Conservation (phyloP, 2,888 invertebrate genomes). For the Conus canariensis region DNA sequence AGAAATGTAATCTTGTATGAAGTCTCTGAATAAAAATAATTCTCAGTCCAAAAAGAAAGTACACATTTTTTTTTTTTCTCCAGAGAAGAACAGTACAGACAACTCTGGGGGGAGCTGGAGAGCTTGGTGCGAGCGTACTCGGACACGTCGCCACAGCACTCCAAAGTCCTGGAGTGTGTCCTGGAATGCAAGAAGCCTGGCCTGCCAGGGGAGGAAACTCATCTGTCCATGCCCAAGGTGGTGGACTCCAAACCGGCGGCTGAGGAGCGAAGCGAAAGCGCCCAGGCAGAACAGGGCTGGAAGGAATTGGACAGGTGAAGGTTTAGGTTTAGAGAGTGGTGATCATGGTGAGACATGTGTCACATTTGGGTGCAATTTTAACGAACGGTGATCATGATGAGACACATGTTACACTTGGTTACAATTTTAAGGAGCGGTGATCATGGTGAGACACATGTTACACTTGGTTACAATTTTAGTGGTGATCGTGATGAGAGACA, state of each 20-base stretch:
- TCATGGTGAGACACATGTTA: too few relatives aligned
- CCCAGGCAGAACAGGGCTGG: constrained; percentile 68
- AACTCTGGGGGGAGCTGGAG: constrained; percentile 93
- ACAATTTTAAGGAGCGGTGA: too few relatives aligned
- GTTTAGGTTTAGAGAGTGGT: too few relatives aligned
- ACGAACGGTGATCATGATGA: too few relatives aligned
- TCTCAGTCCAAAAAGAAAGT: too few relatives aligned
- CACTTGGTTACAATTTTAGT: too few relatives aligned
- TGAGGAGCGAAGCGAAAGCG: background rate
- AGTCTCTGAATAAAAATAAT: too few relatives aligned
- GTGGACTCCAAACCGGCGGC: background rate
- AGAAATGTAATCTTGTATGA: too few relatives aligned
- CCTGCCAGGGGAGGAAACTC: constrained; percentile 79
- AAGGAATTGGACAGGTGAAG: constrained; percentile 73
- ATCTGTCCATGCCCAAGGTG: constrained; percentile 31
- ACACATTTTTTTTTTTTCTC: background rate
- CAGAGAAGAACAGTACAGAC: constrained; percentile 92
- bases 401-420: too few relatives aligned
- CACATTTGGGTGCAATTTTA: too few relatives aligned
- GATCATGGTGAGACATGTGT: too few relatives aligned
- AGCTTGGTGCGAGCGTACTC: constrained; percentile 88
- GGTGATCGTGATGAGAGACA: too few relatives aligned
- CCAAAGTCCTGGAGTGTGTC: constrained; percentile 80
- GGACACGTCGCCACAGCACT: constrained; percentile 86
- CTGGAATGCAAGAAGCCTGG: constrained; percentile 86